These are phyloP conservation scores for Podiceps cristatus DNA, from an alignment of 2,113 vertebrate species.

Conservation along the genomic window DNA sequence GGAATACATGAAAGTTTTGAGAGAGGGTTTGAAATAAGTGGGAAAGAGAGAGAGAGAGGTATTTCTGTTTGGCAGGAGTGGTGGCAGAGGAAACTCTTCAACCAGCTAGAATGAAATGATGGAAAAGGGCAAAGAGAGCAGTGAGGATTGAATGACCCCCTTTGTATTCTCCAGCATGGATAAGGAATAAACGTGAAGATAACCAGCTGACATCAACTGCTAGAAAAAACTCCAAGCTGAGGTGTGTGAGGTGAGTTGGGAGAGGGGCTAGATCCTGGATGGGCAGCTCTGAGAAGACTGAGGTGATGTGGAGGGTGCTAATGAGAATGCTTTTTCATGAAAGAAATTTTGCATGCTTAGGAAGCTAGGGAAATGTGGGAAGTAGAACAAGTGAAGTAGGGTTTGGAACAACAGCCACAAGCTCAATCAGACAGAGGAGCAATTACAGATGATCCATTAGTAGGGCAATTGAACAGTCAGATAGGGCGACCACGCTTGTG, in stretches of 20 bases:
- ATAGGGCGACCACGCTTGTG: not conserved
- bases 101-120: not conserved
- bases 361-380: not conserved
- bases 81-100: not conserved
- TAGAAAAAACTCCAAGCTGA: not conserved
- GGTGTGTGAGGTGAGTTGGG: not conserved
- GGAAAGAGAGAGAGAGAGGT: not conserved
- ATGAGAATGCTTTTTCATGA: not conserved
- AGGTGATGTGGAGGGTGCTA: fast-evolving
- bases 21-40: not conserved
- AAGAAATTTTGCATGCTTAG: not conserved
- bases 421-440: not conserved
- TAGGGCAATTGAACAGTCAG: not conserved
- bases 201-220: not conserved
- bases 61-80: not conserved
- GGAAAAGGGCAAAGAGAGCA: not conserved
- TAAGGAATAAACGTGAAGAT: not conserved
- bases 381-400: not conserved
- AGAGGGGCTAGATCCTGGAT: not conserved
- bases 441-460: not conserved
- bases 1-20: not conserved
- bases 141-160: not conserved
- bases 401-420: not conserved
- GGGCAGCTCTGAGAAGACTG: not conserved
- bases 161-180: not conserved